A percentile compares a stretch with the other conserved stretches of the same genome.
phyloP scores from a whole-genome alignment of 2,113 vertebrate genomes.

The Calypte anna region DNA sequence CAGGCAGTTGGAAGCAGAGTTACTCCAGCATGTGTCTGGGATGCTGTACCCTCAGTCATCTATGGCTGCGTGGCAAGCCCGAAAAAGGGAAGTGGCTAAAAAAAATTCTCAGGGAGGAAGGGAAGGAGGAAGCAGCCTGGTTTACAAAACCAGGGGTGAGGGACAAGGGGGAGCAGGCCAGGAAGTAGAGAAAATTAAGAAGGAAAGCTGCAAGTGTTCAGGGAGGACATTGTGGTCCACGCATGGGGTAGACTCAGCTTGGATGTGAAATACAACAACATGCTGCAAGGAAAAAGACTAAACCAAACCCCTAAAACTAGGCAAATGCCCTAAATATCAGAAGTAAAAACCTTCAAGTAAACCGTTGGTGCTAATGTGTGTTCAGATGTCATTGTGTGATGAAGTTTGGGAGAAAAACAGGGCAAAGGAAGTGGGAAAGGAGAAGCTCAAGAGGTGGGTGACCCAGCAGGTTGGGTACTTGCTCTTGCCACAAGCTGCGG shows the following conservation, averaged over 20 bases:
- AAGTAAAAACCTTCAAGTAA: neutral
- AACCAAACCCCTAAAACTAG: neutral
- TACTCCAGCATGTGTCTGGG: neutral
- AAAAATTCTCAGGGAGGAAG: neutral
- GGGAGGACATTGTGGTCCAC: neutral
- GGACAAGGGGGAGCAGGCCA: neutral
- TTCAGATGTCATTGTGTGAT: neutral
- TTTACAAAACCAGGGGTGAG: neutral
- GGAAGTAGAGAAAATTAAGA: neutral
- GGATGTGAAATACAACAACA: neutral
- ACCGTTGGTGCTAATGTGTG: neutral
- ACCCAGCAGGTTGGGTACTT: neutral
- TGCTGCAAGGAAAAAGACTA: neutral
- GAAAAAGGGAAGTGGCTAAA: constrained; percentile 49
- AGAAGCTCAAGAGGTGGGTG: neutral
- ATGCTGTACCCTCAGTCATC: neutral
- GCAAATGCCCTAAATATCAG: neutral
- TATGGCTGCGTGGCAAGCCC: neutral
- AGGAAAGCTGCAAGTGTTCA: neutral
- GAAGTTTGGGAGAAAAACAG: neutral
- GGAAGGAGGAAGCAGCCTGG: constrained; percentile 10
- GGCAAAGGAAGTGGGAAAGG: neutral
- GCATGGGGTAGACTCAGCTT: neutral
- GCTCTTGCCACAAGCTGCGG: neutral
- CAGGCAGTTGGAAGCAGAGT: neutral